phyloP scores from a whole-genome alignment of 2,888 invertebrate species.

The Macroteleia sp. region DNA sequence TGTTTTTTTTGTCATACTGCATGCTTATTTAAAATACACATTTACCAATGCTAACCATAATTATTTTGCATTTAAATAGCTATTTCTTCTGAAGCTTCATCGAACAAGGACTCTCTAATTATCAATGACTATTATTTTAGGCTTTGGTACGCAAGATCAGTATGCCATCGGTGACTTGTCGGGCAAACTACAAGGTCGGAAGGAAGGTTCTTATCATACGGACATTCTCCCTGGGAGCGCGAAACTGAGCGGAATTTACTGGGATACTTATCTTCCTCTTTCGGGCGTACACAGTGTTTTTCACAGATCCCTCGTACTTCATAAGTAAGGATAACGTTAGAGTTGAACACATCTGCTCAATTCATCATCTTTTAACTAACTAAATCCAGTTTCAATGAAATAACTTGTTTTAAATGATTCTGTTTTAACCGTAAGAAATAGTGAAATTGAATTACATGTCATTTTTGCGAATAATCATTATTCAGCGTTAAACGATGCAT shows the following conservation, averaged over 20 bases:
- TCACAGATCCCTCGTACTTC: slow-evolving; percentile 91
- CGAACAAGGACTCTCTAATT: too few relatives aligned
- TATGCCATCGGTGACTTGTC: slow-evolving; percentile 95
- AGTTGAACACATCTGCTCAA: slow-evolving; percentile 10
- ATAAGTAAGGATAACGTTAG: slow-evolving; percentile 85
- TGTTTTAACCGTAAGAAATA: too few relatives aligned
- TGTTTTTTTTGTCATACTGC: too few relatives aligned
- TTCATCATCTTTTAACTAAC: slow-evolving; percentile 4
- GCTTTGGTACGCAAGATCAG: slow-evolving; percentile 93
- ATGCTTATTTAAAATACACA: too few relatives aligned
- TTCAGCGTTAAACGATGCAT: too few relatives aligned
- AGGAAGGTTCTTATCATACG: slow-evolving; percentile 88
- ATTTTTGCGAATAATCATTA: too few relatives aligned
- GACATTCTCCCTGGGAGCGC: slow-evolving; percentile 89
- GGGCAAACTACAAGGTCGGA: slow-evolving; percentile 91
- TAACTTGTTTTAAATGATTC: neutral
- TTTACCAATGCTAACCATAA: too few relatives aligned
- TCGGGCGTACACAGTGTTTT: slow-evolving; percentile 91
- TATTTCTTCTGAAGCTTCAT: too few relatives aligned
- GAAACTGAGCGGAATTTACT: slow-evolving; percentile 90
- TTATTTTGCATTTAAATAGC: too few relatives aligned
- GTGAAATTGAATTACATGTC: too few relatives aligned
- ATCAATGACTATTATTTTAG: too few relatives aligned
- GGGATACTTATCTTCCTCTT: slow-evolving; percentile 94
- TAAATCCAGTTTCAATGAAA: neutral